Evolutionary conservation across 1,140 invertebrate species (phyloP).

Genomic region (Listronotus oregonensis): DNA sequence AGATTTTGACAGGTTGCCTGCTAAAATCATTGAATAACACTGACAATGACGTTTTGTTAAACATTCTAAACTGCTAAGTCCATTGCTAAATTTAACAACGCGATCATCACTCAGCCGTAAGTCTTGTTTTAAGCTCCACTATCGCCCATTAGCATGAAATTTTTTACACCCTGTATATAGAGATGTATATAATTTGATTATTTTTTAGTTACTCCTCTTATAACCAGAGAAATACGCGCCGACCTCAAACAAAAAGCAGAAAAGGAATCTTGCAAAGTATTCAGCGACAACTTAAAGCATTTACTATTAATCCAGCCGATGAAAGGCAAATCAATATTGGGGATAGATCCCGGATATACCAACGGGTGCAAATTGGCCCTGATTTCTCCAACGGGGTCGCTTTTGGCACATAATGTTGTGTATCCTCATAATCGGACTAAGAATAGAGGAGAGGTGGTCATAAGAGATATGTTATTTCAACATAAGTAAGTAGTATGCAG

Average conservation of each 20-base stretch:
- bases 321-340: conserved; percentile 78
- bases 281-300: conserved; percentile 82
- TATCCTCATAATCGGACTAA: conserved; percentile 62
- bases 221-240: conserved; percentile 69
- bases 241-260: conserved; percentile 78
- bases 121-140: no score
- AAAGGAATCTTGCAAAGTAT: conserved; percentile 81
- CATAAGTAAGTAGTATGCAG: conserved; percentile 41
- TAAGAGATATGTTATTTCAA: conserved; percentile 44
- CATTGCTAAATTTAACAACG: no score
- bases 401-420: conserved; percentile 71
- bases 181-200: conserved; percentile 9
- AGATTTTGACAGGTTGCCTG: no score
- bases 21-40: no score
- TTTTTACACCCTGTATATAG: no score
- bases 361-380: conserved; percentile 86
- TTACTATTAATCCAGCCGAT: conserved; percentile 78
- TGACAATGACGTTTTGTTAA: no score
- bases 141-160: no score
- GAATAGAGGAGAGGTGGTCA: conserved; percentile 32
- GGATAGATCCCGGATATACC: conserved; percentile 85
- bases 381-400: conserved; percentile 70
- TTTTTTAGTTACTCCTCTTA: conserved; percentile 64
- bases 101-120: no score
- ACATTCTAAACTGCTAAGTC: no score